Evolutionary conservation across 2,113 vertebrate genomes (phyloP), one percentile per base, ranked within the genome.

Genomic region (Panthera leo): DNA sequence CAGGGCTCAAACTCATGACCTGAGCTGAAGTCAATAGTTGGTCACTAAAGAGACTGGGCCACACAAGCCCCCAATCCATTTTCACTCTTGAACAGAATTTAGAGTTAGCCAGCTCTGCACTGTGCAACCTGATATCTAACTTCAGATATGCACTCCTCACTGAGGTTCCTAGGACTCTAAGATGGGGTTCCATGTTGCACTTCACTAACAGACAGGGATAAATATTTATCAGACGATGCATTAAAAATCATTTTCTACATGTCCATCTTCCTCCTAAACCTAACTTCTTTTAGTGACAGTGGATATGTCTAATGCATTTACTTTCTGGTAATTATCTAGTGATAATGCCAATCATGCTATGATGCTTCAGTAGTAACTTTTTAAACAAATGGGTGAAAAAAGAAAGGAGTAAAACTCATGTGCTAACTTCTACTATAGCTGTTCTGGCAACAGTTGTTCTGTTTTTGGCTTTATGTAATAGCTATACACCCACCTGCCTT

Each of bases 141-240:
- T 7, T 15, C 18, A 36, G 27, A 19, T 48, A 7, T 5, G 39
- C 15, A 61, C 2, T 3, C 3, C 2, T 11, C 68, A 3, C 53
- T n/a, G 5, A 86, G 14, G 27, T 12, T 75, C 19, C 68, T 34
- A 51, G 1, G 8, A 3, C 45, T 84, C 13, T 84, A 58, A 65
- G 12, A 16, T 25, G 31, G 3, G 15, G 3, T 12, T 92, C 45
- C 25, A 48, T 48, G 36, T 85, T 45, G 63, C 84, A 39, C 14
- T 85, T 85, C 4, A 51, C 19, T 27, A 13, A 63, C 13, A 96
- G 10, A 63, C 13, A 96, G 6, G 14, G 11, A 80, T 70, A 7
- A 78, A 10, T n/a, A 89, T 65, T 31, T 84, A 31, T 84, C 7
- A 2, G 3, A 13, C 1, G 79, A 39, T 93, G 3, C n/a, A 83